These are phyloP conservation scores for Tauraco hartlaubi DNA, from an alignment of 2,797 vertebrate genomes.

Conservation along the genomic window DNA sequence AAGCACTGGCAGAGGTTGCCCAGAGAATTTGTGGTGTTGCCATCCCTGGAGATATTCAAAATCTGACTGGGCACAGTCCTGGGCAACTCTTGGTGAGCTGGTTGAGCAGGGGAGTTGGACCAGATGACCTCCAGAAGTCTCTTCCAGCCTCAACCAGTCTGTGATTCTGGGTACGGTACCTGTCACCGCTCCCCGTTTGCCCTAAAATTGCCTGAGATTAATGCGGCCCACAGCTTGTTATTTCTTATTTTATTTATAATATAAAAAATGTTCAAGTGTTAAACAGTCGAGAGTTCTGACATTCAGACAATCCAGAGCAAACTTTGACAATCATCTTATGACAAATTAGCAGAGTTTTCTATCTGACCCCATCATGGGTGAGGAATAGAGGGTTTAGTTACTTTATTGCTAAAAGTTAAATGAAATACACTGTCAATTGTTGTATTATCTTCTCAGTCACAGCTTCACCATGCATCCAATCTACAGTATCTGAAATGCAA, in stretches of 20 bases:
- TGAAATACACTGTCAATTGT: constrained; percentile 92
- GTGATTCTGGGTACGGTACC: neutral
- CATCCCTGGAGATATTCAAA: neutral
- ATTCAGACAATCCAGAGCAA: constrained; percentile 83
- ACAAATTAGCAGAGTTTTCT: constrained; percentile 92
- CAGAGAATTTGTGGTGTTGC: neutral
- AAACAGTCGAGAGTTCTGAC: constrained; percentile 85
- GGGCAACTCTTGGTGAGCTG: neutral
- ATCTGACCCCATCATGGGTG: constrained; percentile 89
- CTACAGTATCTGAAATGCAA: constrained; percentile 96
- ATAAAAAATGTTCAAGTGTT: constrained; percentile 88
- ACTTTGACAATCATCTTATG: constrained; percentile 88
- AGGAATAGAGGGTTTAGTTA: constrained; percentile 77
- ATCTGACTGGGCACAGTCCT: neutral
- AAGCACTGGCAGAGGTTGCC: neutral
- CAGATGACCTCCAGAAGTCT: neutral
- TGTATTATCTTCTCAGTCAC: constrained; percentile 93
- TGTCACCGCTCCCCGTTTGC: neutral
- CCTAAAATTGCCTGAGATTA: constrained; percentile 27
- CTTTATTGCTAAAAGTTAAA: constrained; percentile 99
- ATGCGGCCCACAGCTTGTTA: constrained; percentile 70
- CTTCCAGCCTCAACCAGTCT: neutral
- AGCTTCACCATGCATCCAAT: constrained; percentile 98
- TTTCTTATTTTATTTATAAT: constrained; percentile 86
- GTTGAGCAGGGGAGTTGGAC: neutral